These are phyloP conservation scores for Scartelaos histophorus DNA, from an alignment of 2,113 vertebrate genomes.

Conservation along the genomic window DNA sequence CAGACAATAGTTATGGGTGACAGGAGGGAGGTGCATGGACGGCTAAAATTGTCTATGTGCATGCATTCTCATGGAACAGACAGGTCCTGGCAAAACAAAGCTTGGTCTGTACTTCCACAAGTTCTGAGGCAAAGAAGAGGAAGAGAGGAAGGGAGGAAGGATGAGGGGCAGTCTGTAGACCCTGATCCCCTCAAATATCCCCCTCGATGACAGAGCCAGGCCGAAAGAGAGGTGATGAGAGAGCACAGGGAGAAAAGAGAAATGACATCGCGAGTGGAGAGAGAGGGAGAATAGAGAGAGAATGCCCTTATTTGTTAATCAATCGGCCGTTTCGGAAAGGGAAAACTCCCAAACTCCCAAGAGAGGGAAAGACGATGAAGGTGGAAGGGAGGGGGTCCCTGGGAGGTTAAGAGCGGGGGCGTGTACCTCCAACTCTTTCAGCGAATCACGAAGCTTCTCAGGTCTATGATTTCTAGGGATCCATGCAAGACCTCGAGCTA, in stretches of 20 bases:
- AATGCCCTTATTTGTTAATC: conserved; percentile 85
- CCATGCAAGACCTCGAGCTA: conserved; percentile 91
- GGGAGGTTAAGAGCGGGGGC: conserved; percentile 43
- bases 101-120: conserved; percentile 85
- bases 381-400: conserved; percentile 17
- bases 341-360: conserved; percentile 73
- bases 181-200: conserved; percentile 90
- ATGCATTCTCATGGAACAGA: conserved; percentile 41
- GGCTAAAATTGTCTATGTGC: conserved; percentile 18
- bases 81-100: conserved; percentile 83
- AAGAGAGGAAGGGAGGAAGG: conserved; percentile 33
- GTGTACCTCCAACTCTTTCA: conserved; percentile 94
- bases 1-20: conserved; percentile 73
- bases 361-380: conserved; percentile 44
- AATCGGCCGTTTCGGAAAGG: conserved; percentile 78
- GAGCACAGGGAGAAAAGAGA: conserved; percentile 63
- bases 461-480: conserved; percentile 86
- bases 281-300: conserved; percentile 73
- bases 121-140: conserved; percentile 67
- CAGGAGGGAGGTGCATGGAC: conserved; percentile 59
- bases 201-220: conserved; percentile 88
- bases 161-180: conserved; percentile 77
- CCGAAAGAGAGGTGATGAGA: conserved; percentile 76
- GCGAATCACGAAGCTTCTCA: conserved; percentile 88
- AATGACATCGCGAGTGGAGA: conserved; percentile 70